Evolutionary conservation across 2,797 vertebrate species (phyloP), one percentile per base, ranked within the genome.

Genomic region (Intellagama lesueurii): DNA sequence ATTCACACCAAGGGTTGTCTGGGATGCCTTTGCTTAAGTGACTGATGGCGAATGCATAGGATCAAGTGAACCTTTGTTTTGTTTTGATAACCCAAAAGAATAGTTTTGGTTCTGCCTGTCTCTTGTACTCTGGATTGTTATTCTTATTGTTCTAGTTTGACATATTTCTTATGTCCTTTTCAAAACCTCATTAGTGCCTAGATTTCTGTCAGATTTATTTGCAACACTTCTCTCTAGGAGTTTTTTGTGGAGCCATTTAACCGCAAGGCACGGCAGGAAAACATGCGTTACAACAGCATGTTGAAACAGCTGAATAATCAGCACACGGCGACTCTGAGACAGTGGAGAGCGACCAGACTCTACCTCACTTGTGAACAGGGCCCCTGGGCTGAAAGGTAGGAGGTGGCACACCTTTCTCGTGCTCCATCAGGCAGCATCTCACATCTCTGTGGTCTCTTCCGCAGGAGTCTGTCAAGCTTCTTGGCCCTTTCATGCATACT

Each of bases 221-320:
- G 69, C 35, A 28, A 49, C 32, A 80, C 16, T 40, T 91, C 79
- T 22, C 94, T 92, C 83, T 89, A 99, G 99, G 98, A 98, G 84
- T 98, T 97, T 91, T 99, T 99, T 95, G 98, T 99, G 96, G 99
- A 99, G 91, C 98, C 98, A 0, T 99, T 99, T 95, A 98, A 97
- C 1, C 97, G 98, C 9, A 98, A 98, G 77, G 97, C 98, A 64
- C 98, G 98, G 3, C 99, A 99, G 95, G 99, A 99, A 92, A 99
- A 98, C 91, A 95, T 98, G 81, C 98, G 98, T 40, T 99, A 99
- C 96, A 99, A 99, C 96, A 98, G 97, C 93, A 98, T 98, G 98
- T 91, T 99, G 83, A 99, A 99, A 93, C 99, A 98, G 94, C 97
- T 98, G 73, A 97, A 97, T 95, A 98, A 97, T 87, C 98, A 98